Conservation (phyloP, 2,888 invertebrate genomes). For the Stratiomys singularior region DNA sequence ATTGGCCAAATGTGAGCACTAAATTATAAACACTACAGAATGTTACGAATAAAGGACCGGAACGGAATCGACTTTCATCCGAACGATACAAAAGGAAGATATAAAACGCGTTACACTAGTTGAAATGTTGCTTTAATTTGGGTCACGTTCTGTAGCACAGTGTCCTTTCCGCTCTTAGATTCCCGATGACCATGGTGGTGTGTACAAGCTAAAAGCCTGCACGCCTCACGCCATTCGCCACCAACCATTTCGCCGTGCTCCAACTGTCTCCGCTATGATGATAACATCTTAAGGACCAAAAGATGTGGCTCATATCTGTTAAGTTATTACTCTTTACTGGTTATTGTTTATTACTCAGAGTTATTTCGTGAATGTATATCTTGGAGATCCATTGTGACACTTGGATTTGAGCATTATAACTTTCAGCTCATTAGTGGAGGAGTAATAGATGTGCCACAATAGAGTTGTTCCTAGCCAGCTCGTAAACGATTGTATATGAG, state of each 20-base stretch:
- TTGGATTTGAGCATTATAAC: not conserved
- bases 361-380: conserved; percentile 16
- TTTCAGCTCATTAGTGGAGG: conserved; percentile 31
- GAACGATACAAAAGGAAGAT: not conserved
- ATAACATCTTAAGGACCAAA: not conserved
- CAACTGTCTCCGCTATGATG: not conserved
- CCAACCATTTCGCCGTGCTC: not conserved
- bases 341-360: conserved; percentile 39
- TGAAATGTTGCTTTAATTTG: conserved; percentile 44
- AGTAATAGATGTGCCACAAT: conserved; percentile 9
- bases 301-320: not conserved
- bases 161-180: conserved; percentile 27
- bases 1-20: conserved; percentile 52
- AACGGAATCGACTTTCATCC: conserved; percentile 32
- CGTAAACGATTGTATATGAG: conserved; percentile 12
- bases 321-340: conserved; percentile 35
- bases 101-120: conserved; percentile 24
- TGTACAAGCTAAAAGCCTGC: too few relatives aligned
- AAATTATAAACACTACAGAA: conserved; percentile 51
- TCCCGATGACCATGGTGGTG: conserved; percentile 9
- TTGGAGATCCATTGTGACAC: not conserved
- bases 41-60: conserved; percentile 25
- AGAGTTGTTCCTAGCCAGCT: not conserved
- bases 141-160: conserved; percentile 41
- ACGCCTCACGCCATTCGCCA: too few relatives aligned